Evolutionary conservation across 2,888 invertebrate species (phyloP).

Genomic region (Hetaerina titia): DNA sequence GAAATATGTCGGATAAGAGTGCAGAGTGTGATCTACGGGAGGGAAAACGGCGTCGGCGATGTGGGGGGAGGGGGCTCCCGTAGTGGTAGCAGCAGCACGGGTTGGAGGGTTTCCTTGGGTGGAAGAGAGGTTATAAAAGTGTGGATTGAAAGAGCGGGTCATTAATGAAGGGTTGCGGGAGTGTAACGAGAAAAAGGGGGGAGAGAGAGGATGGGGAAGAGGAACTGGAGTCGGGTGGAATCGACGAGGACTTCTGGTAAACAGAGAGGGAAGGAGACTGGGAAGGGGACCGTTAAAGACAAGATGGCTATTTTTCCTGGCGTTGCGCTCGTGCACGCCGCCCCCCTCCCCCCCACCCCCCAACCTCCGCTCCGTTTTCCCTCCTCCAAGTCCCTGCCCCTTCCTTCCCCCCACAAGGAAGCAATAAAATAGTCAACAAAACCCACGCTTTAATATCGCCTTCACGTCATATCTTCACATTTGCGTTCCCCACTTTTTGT

Average conservation of each 20-base stretch:
- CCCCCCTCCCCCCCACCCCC: not conserved
- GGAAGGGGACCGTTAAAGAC: not conserved
- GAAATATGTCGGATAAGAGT: slow-evolving; percentile 22
- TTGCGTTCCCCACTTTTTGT: not conserved
- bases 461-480: not conserved
- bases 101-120: too few species aligned
- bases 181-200: not conserved
- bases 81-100: too few species aligned
- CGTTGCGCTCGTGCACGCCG: not conserved
- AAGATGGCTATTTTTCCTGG: not conserved
- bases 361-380: not conserved
- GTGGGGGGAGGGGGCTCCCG: not conserved
- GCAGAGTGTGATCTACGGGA: not conserved
- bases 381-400: not conserved
- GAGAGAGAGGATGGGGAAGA: not conserved
- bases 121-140: not conserved
- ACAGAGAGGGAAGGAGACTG: not conserved
- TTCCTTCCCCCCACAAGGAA: not conserved
- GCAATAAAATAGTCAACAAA: not conserved
- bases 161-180: slow-evolving; percentile 20
- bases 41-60: too few species aligned
- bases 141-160: not conserved
- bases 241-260: not conserved
- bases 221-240: not conserved
- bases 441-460: not conserved